phyloP scores from a whole-genome alignment of 2,113 vertebrate species.

The Notarius quadriscutis region DNA sequence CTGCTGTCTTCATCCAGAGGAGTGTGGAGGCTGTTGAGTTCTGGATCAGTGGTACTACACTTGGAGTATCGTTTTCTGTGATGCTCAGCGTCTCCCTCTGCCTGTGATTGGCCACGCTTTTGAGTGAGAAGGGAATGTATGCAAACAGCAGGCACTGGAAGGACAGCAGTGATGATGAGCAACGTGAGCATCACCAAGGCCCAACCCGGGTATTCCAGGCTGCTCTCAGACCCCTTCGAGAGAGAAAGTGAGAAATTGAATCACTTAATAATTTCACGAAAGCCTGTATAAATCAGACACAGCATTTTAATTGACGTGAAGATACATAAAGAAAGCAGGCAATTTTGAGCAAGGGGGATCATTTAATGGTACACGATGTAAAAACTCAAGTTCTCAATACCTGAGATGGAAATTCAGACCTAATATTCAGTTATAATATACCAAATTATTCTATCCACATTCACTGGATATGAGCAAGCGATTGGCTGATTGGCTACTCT shows the following conservation, averaged over 20 bases:
- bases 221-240: slow-evolving; percentile 84
- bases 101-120: slow-evolving; percentile 58
- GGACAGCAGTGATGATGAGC: slow-evolving; percentile 82
- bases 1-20: slow-evolving; percentile 46
- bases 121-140: slow-evolving; percentile 74
- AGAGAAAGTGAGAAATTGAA: slow-evolving; percentile 3
- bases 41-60: slow-evolving; percentile 66
- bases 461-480: no score
- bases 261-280: neutral
- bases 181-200: slow-evolving; percentile 83
- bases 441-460: no score
- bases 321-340: neutral
- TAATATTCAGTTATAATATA: neutral
- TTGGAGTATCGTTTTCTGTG: slow-evolving; percentile 77
- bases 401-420: neutral
- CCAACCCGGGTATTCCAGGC: slow-evolving; percentile 88
- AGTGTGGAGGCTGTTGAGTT: slow-evolving; percentile 46
- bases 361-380: neutral
- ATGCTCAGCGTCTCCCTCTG: slow-evolving; percentile 70
- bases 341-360: neutral
- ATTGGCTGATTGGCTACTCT: no score
- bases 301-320: neutral
- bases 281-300: neutral
- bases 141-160: slow-evolving; percentile 87
- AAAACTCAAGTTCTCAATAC: neutral